Evolutionary conservation across 2,888 invertebrate genomes (phyloP), one percentile per base, ranked within the genome.

Genomic region (Lochmaea capreae): DNA sequence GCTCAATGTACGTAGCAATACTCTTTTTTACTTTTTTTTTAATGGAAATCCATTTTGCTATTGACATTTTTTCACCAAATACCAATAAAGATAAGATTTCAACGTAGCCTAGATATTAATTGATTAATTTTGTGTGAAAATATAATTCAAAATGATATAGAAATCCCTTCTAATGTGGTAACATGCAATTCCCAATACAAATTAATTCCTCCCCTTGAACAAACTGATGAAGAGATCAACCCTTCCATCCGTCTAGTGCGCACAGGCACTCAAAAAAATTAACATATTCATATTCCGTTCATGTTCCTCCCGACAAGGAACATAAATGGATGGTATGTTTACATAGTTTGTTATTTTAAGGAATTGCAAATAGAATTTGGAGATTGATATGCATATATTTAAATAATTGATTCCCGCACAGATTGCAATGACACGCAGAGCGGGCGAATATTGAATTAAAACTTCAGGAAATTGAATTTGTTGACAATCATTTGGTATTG

Each of bases 321-420:
- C 75, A 75, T 74, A 76, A 75, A 75, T 75, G 73, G 67, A 71
- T 74, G 74, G 73, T 73, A 49, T 76, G 78, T 77, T 77, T 73
- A 77, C 76, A 76, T 72, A 76, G 76, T 75, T 74, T 78, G 77
- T 78, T 78, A 78, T 78, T 78, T 78, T 71, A 77, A 78, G 78
- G 75, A 74, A 77, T 77, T 73, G 77, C 77, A 77, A 78, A 78
- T 76, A 66, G 73, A 73, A 77, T 74, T 74, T 74, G 72, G 71
- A 70, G 75, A 74, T 77, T 74, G 75, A 77, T 77, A 73, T 74
- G 74, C 76, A 78, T 70, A 73, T 68, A 80, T 80, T 80, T 80
- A 76, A 79, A 80, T 80, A 80, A 80, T 80, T 80, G 80, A 80
- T 80, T 80, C 73, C 77, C 72, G 75, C 76, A 76, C 77, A 74